phyloP scores from a whole-genome alignment of 1,140 invertebrate genomes.

The Latrodectus geometricus region DNA sequence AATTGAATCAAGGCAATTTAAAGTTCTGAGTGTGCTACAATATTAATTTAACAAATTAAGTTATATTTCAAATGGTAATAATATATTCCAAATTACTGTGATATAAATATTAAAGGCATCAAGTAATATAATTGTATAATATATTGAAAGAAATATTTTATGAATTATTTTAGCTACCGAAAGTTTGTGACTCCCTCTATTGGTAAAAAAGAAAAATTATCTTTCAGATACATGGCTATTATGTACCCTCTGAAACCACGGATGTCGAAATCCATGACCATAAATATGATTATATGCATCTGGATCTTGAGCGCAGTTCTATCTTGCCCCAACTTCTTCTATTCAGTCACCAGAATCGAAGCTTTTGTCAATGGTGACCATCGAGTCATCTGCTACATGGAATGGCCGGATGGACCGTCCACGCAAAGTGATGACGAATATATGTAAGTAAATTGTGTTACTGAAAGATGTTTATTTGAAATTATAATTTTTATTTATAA shows the following conservation, averaged over 20 bases:
- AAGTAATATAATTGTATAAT: too few species aligned
- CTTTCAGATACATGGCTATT: conserved; percentile 81
- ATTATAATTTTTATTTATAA: too few species aligned
- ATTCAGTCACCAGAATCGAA: conserved; percentile 78
- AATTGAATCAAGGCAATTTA: too few species aligned
- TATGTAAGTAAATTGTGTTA: conserved; percentile 75
- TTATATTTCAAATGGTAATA: too few species aligned
- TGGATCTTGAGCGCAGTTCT: conserved; percentile 83
- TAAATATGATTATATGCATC: conserved; percentile 79
- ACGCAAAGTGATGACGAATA: conserved; percentile 81
- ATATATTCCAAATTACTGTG: too few species aligned
- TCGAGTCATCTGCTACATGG: conserved; percentile 76
- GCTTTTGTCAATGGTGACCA: conserved; percentile 74
- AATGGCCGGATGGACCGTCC: conserved; percentile 79
- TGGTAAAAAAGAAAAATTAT: not conserved
- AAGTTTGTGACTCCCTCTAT: not conserved
- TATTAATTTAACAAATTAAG: too few species aligned
- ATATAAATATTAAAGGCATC: too few species aligned
- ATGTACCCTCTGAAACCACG: conserved; percentile 86
- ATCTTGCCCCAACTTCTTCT: conserved; percentile 86
- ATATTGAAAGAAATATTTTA: too few species aligned
- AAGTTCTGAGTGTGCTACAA: too few species aligned
- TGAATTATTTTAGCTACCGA: too few species aligned
- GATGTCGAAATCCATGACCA: conserved; percentile 80
- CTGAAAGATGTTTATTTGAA: too few species aligned